Evolutionary conservation across 2,888 invertebrate species (phyloP).

Genomic region (Drosophila mimica): DNA sequence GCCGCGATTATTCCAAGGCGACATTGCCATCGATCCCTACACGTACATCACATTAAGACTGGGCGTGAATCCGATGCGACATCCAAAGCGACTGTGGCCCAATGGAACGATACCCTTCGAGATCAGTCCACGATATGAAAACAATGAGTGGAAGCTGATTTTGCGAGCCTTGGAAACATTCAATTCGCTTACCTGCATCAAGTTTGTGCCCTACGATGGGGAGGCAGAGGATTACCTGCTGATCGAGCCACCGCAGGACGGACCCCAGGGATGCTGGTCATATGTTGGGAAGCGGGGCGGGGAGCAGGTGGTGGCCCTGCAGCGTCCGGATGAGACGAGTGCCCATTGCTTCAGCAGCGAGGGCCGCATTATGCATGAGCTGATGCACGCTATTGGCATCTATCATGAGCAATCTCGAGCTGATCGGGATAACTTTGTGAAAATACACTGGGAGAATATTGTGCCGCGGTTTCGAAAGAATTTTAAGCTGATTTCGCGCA

Average conservation of each 20-base stretch:
- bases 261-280: slow-evolving; percentile 90
- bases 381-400: slow-evolving; percentile 92
- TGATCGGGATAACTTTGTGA: slow-evolving; percentile 88
- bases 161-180: slow-evolving; percentile 87
- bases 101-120: slow-evolving; percentile 89
- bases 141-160: slow-evolving; percentile 87
- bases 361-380: slow-evolving; percentile 92
- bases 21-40: slow-evolving; percentile 88
- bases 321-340: slow-evolving; percentile 87
- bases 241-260: slow-evolving; percentile 88
- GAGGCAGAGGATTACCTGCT: slow-evolving; percentile 88
- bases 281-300: slow-evolving; percentile 91
- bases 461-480: slow-evolving; percentile 87
- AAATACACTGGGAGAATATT: slow-evolving; percentile 88
- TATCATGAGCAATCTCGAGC: slow-evolving; percentile 92
- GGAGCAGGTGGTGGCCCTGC: slow-evolving; percentile 90
- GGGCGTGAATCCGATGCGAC: slow-evolving; percentile 88
- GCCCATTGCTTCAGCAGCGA: slow-evolving; percentile 88
- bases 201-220: slow-evolving; percentile 89
- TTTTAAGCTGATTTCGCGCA: slow-evolving; percentile 88
- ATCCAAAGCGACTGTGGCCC: slow-evolving; percentile 88
- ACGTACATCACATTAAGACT: slow-evolving; percentile 87
- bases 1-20: slow-evolving; percentile 89
- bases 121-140: slow-evolving; percentile 86
- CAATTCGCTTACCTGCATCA: slow-evolving; percentile 88